Evolutionary conservation across 1,140 invertebrate genomes (phyloP).

Genomic region (Chionoecetes opilio): DNA sequence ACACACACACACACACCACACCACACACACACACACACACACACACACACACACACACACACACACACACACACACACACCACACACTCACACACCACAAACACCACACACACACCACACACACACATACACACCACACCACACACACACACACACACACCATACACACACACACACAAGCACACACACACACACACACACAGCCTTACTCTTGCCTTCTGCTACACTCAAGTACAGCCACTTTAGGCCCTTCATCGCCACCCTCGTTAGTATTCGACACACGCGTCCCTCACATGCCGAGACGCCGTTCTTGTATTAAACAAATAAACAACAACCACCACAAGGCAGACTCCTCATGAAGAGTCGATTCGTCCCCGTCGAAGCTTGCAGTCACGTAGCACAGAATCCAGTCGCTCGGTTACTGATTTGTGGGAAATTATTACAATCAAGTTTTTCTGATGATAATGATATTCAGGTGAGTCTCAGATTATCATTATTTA

Average conservation of each 20-base stretch:
- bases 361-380: neutral
- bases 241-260: neutral
- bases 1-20: no score
- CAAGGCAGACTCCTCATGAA: neutral
- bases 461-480: neutral
- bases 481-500: neutral
- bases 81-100: slow-evolving; percentile 43
- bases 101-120: slow-evolving; percentile 19
- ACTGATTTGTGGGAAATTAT: neutral
- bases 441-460: neutral
- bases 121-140: slow-evolving; percentile 48
- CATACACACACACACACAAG: slow-evolving; percentile 17
- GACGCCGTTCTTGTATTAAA: slow-evolving; percentile 29
- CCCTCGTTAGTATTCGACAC: slow-evolving; percentile 13
- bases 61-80: slow-evolving; percentile 23
- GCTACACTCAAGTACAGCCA: neutral
- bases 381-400: neutral
- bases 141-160: slow-evolving; percentile 39
- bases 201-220: neutral
- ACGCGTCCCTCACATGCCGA: neutral
- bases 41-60: neutral
- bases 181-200: slow-evolving; percentile 46
- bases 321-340: slow-evolving; percentile 10
- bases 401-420: neutral
- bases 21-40: neutral